Evolutionary conservation across 1,140 invertebrate species (phyloP).

Genomic region (Agraylea sexmaculata): DNA sequence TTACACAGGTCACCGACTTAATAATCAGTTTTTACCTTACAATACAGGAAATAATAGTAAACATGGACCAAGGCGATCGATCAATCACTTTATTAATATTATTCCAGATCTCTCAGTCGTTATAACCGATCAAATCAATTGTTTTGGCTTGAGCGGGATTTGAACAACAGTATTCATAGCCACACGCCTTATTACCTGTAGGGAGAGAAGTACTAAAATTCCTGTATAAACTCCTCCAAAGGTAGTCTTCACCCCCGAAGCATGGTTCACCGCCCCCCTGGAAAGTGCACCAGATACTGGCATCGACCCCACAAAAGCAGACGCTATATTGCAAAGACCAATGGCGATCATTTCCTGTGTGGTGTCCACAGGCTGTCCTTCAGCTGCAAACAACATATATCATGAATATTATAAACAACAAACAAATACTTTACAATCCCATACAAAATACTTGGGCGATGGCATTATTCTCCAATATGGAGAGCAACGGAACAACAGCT

Average conservation of each 20-base stretch:
- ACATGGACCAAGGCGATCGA: no score
- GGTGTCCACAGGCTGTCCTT: slow-evolving; percentile 60
- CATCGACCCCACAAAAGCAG: slow-evolving; percentile 75
- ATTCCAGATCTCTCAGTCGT: no score
- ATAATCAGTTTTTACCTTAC: no score
- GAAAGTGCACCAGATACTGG: slow-evolving; percentile 76
- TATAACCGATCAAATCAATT: no score
- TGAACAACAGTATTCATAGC: no score
- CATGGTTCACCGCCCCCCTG: slow-evolving; percentile 77
- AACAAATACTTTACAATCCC: slow-evolving; percentile 23
- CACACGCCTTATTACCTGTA: slow-evolving; percentile 37
- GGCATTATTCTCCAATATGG: slow-evolving; percentile 69
- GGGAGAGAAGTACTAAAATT: slow-evolving; percentile 57
- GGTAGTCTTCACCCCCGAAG: slow-evolving; percentile 71
- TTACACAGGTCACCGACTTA: no score
- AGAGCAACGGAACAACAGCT: slow-evolving; percentile 63
- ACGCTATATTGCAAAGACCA: slow-evolving; percentile 69
- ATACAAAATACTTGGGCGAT: slow-evolving; percentile 72
- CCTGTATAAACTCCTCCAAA: slow-evolving; percentile 75
- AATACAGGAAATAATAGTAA: no score
- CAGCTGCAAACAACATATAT: slow-evolving; percentile 31
- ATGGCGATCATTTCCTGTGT: slow-evolving; percentile 72
- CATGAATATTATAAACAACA: slow-evolving; percentile 2
- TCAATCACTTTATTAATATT: no score
- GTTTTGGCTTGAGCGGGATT: no score